These are phyloP conservation scores for Osedax frankpressi DNA, from an alignment of 2,888 invertebrate genomes.

Conservation along the genomic window DNA sequence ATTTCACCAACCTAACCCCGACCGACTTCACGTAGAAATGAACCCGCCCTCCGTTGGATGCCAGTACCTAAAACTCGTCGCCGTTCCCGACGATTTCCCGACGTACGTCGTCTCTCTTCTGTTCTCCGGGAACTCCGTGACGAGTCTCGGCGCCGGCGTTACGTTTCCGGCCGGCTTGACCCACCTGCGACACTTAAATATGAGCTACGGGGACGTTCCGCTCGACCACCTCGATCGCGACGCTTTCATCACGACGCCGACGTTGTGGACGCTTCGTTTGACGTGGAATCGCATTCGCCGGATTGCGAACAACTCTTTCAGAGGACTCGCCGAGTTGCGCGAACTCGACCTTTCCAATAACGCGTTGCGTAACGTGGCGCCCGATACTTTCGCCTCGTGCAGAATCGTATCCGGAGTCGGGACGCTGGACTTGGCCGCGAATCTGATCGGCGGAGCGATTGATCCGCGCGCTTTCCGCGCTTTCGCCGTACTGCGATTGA, in stretches of 20 bases:
- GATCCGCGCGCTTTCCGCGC: background rate
- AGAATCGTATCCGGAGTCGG: too few relatives aligned
- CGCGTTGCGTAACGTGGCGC: too few relatives aligned
- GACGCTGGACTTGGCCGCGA: too few relatives aligned
- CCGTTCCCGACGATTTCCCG: background rate
- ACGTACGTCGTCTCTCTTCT: background rate
- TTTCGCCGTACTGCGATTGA: background rate
- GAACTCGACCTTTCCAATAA: background rate
- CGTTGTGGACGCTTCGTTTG: background rate
- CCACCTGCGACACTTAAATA: background rate
- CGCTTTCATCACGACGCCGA: background rate
- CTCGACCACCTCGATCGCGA: background rate
- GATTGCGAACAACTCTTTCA: background rate
- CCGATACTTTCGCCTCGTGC: too few relatives aligned
- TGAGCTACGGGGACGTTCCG: background rate
- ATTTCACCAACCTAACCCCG: too few relatives aligned
- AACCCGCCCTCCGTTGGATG: background rate
- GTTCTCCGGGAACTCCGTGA: background rate
- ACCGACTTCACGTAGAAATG: background rate
- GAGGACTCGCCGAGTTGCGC: background rate
- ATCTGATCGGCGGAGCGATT: background rate
- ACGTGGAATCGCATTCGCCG: background rate
- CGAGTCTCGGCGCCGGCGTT: background rate
- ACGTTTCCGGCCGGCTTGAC: background rate
- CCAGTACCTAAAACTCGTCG: background rate